phyloP scores from a whole-genome alignment of 2,113 vertebrate genomes.

The Leptobrachium leishanense region DNA sequence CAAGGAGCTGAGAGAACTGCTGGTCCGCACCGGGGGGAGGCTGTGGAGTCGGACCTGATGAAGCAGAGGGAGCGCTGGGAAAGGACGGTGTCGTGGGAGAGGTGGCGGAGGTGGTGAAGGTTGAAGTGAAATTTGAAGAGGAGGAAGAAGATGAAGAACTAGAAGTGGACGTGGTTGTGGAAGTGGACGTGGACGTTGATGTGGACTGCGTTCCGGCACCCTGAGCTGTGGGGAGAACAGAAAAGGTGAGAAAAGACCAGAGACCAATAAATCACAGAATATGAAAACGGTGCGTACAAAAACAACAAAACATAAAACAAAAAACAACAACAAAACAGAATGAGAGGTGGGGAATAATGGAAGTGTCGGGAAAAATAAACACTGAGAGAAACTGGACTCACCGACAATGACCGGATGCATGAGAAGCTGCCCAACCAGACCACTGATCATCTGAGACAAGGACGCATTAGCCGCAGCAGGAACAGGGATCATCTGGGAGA shows the following conservation, averaged over 20 bases:
- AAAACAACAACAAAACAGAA: not conserved
- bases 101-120: conserved; percentile 68
- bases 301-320: not conserved
- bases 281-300: not conserved
- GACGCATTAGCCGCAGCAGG: conserved; percentile 68
- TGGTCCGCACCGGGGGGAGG: conserved; percentile 64
- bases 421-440: conserved; percentile 83
- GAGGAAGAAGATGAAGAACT: conserved; percentile 52
- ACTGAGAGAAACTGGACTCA: conserved; percentile 53
- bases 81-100: conserved; percentile 59
- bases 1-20: conserved; percentile 79
- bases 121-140: conserved; percentile 63
- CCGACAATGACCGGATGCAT: conserved; percentile 77
- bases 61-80: conserved; percentile 58
- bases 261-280: not conserved
- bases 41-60: conserved; percentile 51
- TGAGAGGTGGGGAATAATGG: not conserved
- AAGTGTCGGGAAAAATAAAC: not conserved
- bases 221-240: conserved; percentile 10
- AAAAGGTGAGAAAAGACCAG: not conserved
- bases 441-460: conserved; percentile 90
- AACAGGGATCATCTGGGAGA: no score
- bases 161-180: conserved; percentile 59
- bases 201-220: conserved; percentile 53
- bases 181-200: conserved; percentile 22